Conservation (phyloP, 1,140 invertebrate species). For the Eueides isabella region DNA sequence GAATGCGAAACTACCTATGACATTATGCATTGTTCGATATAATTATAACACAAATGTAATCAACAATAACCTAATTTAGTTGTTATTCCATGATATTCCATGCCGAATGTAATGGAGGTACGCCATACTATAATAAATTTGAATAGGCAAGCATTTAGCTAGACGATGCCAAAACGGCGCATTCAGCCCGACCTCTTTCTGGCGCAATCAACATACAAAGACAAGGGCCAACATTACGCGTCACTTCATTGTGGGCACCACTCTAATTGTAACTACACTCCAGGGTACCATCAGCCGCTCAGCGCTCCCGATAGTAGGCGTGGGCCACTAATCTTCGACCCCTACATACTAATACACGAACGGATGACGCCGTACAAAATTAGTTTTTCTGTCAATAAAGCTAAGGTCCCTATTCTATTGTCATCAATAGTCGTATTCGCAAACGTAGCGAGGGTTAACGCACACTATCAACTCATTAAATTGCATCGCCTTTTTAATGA, state of each 20-base stretch:
- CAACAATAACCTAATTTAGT: not conserved
- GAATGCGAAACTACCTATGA: no score
- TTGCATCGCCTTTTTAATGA: slow-evolving; percentile 82
- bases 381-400: slow-evolving; percentile 40
- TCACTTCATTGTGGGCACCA: slow-evolving; percentile 81
- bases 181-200: slow-evolving; percentile 57
- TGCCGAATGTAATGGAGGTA: not conserved
- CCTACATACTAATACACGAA: slow-evolving; percentile 72
- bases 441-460: slow-evolving; percentile 78
- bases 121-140: slow-evolving; percentile 7
- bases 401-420: slow-evolving; percentile 52
- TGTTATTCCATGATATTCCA: not conserved
- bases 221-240: slow-evolving; percentile 80
- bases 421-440: slow-evolving; percentile 57
- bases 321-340: slow-evolving; percentile 80
- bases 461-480: slow-evolving; percentile 82
- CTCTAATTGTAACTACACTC: slow-evolving; percentile 83
- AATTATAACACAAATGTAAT: not conserved
- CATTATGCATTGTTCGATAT: no score
- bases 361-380: slow-evolving; percentile 48
- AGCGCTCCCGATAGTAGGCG: slow-evolving; percentile 77
- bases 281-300: slow-evolving; percentile 79
- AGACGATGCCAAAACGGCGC: slow-evolving; percentile 36
- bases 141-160: slow-evolving; percentile 13
- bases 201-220: slow-evolving; percentile 80